Percentiles rank a stretch among this genome's conserved stretches.
Evolutionary conservation across 2,888 invertebrate genomes (phyloP).

Genomic region (Frankliniella fusca): DNA sequence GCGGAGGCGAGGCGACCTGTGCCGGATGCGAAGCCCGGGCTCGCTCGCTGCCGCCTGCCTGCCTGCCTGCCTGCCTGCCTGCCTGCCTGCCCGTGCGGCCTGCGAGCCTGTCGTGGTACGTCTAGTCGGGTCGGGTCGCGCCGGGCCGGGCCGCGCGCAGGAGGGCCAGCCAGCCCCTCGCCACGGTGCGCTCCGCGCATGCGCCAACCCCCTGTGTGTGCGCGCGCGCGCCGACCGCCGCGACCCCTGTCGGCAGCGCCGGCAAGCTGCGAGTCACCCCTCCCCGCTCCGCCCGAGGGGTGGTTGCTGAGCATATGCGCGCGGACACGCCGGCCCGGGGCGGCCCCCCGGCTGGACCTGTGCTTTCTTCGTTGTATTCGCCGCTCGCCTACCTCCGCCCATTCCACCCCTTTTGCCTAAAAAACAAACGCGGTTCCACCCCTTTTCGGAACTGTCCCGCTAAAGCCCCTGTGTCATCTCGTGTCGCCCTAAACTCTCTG

Average conservation of each 20-base stretch:
- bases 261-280: not conserved
- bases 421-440: too few relatives aligned
- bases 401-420: too few relatives aligned
- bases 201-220: not conserved
- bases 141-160: too few relatives aligned
- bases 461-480: too few relatives aligned
- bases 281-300: not conserved
- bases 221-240: not conserved
- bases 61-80: not conserved
- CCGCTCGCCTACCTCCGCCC: too few relatives aligned
- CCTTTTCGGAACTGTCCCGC: too few relatives aligned
- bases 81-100: not conserved
- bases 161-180: too few relatives aligned
- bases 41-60: not conserved
- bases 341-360: not conserved
- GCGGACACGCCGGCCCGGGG: not conserved
- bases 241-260: not conserved
- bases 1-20: not conserved
- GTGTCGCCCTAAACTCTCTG: too few relatives aligned
- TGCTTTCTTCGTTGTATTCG: too few relatives aligned
- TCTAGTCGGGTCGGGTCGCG: too few relatives aligned
- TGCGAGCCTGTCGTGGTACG: not conserved
- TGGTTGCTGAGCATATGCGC: not conserved
- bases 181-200: not conserved
- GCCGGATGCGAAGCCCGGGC: not conserved